These are phyloP conservation scores for Quadriops clusia DNA, from an alignment of 2,888 invertebrate species.

Conservation along the genomic window DNA sequence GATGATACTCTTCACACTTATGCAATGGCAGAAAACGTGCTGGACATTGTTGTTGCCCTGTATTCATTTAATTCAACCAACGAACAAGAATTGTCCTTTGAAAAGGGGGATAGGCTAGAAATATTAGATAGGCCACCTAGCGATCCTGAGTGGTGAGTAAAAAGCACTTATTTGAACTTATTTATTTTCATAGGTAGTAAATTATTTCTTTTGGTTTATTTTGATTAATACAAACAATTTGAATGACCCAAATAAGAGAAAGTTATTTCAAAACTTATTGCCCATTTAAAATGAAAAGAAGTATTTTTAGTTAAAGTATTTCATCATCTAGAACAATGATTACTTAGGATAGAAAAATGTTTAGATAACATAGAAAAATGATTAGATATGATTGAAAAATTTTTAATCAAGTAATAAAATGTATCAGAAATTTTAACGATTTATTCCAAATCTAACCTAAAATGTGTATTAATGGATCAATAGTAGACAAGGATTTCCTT, in stretches of 20 bases:
- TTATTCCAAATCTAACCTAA: too few relatives aligned
- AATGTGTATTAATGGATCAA: too few relatives aligned
- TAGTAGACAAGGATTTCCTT: too few relatives aligned
- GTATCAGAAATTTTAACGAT: too few relatives aligned
- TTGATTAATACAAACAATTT: conserved; percentile 1
- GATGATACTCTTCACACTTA: conserved; percentile 85
- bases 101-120: conserved; percentile 92
- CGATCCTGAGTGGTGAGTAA: conserved; percentile 85
- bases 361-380: too few relatives aligned
- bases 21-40: conserved; percentile 89
- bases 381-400: too few relatives aligned
- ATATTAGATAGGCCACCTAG: conserved; percentile 91
- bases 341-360: too few relatives aligned
- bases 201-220: not conserved
- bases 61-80: conserved; percentile 90
- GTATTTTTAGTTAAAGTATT: too few relatives aligned
- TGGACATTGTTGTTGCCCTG: conserved; percentile 90
- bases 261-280: too few relatives aligned
- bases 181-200: not conserved
- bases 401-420: conserved; percentile 1
- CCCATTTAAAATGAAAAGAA: too few relatives aligned
- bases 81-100: conserved; percentile 92
- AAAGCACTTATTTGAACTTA: not conserved
- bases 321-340: too few relatives aligned
- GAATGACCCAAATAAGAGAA: too few relatives aligned